phyloP scores from a whole-genome alignment of 2,113 vertebrate genomes.

The Genyomyrus donnyi region DNA sequence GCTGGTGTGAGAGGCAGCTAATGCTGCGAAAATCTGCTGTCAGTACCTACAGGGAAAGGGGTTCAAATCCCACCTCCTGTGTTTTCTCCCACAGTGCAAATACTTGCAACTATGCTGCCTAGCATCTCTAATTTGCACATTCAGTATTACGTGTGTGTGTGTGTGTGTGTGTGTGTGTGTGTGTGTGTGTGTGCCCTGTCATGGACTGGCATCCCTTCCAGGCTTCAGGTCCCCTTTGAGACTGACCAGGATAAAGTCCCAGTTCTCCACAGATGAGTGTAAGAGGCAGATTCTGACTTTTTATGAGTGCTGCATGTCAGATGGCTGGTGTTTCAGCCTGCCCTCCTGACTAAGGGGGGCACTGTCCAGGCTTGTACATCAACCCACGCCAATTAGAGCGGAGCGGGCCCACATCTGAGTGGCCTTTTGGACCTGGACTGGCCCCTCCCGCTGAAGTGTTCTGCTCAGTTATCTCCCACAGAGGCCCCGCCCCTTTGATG shows the following conservation, averaged over 20 bases:
- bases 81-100: neutral
- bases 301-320: neutral
- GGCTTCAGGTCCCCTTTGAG: neutral
- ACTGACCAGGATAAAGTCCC: neutral
- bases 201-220: neutral
- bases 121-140: neutral
- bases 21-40: neutral
- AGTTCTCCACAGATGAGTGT: neutral
- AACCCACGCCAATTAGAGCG: neutral
- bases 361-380: neutral
- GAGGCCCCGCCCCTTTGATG: neutral
- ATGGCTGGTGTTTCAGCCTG: neutral
- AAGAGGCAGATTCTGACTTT: neutral
- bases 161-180: too few relatives aligned
- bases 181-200: neutral
- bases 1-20: neutral
- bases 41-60: neutral
- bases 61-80: neutral
- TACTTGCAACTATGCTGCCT: neutral
- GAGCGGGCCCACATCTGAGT: slow-evolving; percentile 39
- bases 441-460: neutral
- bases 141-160: neutral
- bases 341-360: neutral
- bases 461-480: neutral
- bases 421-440: slow-evolving; percentile 14